Percentiles rank a stretch among this genome's conserved stretches.
Conservation (phyloP, 2,113 vertebrate genomes). For the Gymnogyps californianus region DNA sequence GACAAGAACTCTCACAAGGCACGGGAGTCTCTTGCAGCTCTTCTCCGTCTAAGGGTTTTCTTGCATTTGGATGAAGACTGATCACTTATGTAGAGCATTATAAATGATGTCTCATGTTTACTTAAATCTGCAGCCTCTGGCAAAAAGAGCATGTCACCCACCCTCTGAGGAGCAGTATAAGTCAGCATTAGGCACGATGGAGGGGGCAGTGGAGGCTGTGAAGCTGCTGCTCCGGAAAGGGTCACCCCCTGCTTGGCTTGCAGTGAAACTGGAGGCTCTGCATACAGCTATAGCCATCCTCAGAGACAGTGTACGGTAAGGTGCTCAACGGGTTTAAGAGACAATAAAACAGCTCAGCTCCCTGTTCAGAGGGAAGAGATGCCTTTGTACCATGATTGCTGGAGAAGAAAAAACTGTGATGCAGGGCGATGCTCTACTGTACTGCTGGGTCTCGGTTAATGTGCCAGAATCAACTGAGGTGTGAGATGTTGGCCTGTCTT, state of each 20-base stretch:
- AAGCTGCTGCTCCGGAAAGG: constrained; percentile 64
- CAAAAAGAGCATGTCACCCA: constrained; percentile 79
- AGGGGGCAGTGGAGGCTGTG: constrained; percentile 76
- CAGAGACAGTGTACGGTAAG: neutral
- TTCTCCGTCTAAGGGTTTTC: neutral
- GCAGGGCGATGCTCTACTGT: fast-evolving
- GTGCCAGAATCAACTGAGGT: neutral
- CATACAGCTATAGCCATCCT: constrained; percentile 68
- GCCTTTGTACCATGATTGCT: neutral
- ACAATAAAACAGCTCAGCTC: neutral
- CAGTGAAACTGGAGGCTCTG: constrained; percentile 73
- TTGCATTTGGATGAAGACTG: neutral
- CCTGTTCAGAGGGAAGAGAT: neutral
- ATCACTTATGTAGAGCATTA: neutral
- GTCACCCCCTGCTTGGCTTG: constrained; percentile 79
- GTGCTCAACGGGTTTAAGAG: neutral
- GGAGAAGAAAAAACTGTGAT: neutral
- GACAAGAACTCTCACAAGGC: neutral
- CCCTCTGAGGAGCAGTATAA: constrained; percentile 78
- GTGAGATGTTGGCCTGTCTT: neutral
- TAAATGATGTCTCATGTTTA: neutral
- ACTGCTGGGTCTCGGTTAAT: neutral
- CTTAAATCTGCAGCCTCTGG: constrained; percentile 74
- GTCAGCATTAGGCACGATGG: constrained; percentile 73
- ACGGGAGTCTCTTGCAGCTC: neutral